phyloP scores from a whole-genome alignment of 2,888 invertebrate genomes.

The Timandra comae region DNA sequence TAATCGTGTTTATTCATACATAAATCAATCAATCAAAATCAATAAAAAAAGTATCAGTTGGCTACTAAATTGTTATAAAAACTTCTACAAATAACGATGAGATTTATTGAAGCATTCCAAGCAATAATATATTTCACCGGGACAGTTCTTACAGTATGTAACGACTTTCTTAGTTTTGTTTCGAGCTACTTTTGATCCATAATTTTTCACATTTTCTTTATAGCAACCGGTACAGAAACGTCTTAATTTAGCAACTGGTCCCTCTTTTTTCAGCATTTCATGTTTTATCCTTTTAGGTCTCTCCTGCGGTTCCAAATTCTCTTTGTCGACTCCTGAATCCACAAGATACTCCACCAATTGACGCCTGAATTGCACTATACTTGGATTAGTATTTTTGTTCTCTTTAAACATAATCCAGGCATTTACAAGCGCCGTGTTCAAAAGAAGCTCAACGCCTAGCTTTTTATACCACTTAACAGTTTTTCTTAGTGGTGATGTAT shows the following conservation, averaged over 20 bases:
- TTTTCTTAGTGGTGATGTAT: slow-evolving; percentile 32
- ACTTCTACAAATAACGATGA: neutral
- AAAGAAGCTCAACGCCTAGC: slow-evolving; percentile 30
- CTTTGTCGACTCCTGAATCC: slow-evolving; percentile 6
- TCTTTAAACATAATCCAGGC: slow-evolving; percentile 23
- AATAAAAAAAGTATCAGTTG: no score
- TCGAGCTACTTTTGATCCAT: slow-evolving; percentile 12
- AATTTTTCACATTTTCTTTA: slow-evolving; percentile 8
- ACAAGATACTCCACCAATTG: slow-evolving; percentile 6
- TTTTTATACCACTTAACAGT: slow-evolving; percentile 40
- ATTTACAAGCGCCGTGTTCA: slow-evolving; percentile 33
- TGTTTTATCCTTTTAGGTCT: slow-evolving; percentile 16
- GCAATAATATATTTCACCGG: slow-evolving; percentile 18
- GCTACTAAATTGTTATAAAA: no score
- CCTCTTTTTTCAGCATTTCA: slow-evolving; percentile 12
- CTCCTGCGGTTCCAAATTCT: neutral
- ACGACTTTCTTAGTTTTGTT: slow-evolving; percentile 18
- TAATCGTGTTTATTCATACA: no score
- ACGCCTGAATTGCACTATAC: neutral
- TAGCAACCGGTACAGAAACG: slow-evolving; percentile 14
- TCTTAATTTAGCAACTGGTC: slow-evolving; percentile 9
- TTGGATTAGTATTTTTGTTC: slow-evolving; percentile 8
- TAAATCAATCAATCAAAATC: no score
- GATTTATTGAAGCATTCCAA: slow-evolving; percentile 17
- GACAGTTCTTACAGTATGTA: slow-evolving; percentile 21